Conservation (phyloP, 2,113 vertebrate genomes). For the Noturus placidus region DNA sequence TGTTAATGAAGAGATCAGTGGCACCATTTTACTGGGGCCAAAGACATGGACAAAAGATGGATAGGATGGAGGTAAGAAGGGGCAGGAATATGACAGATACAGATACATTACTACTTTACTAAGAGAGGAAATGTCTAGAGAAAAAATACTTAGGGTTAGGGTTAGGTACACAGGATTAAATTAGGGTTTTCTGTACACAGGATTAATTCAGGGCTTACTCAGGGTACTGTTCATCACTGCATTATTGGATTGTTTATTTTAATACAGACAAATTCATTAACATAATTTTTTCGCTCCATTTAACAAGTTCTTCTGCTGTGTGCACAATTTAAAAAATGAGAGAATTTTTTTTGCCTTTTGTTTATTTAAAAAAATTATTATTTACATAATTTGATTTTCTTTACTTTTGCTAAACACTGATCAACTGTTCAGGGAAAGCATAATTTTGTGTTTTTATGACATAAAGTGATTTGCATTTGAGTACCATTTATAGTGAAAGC, state of each 20-base stretch:
- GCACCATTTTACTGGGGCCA: background rate
- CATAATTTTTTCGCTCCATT: background rate
- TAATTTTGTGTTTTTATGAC: background rate
- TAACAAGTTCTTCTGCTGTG: background rate
- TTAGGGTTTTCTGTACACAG: background rate
- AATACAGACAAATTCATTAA: background rate
- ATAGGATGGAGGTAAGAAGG: constrained; percentile 43
- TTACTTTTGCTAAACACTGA: background rate
- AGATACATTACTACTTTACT: background rate
- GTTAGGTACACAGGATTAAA: background rate
- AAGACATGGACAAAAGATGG: constrained; percentile 23
- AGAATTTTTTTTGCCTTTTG: background rate
- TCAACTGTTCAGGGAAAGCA: background rate
- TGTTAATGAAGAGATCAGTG: background rate
- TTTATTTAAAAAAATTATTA: background rate
- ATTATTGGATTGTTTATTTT: background rate
- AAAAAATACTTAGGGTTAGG: background rate
- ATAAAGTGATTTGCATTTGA: background rate
- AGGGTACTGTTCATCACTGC: background rate
- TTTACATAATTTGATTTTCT: background rate
- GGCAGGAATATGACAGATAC: background rate
- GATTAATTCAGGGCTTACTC: background rate
- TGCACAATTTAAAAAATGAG: background rate
- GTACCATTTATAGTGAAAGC: background rate
- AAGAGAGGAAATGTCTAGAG: background rate